Evolutionary conservation across 2,113 vertebrate genomes (phyloP).

Genomic region (Ciconia boyciana): DNA sequence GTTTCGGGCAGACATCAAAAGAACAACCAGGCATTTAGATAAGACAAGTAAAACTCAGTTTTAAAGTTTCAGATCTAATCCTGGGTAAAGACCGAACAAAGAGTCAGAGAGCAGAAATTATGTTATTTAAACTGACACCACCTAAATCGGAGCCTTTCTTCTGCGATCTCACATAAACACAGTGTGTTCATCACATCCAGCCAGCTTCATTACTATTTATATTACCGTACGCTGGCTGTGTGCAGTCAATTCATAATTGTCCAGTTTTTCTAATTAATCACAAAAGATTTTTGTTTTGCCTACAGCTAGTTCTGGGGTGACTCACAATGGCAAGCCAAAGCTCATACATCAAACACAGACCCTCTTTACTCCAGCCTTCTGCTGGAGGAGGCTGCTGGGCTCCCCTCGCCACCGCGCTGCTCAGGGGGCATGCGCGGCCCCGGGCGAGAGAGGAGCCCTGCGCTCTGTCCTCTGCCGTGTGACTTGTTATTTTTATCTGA

Average conservation of each 20-base stretch:
- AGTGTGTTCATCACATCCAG: constrained; percentile 64
- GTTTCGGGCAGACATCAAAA: constrained; percentile 54
- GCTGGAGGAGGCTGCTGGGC: constrained; percentile 67
- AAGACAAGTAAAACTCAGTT: constrained; percentile 49
- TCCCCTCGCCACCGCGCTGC: constrained; percentile 16
- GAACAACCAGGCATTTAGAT: constrained; percentile 62
- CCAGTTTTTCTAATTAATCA: constrained; percentile 94
- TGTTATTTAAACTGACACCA: constrained; percentile 70
- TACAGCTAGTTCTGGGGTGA: constrained; percentile 84
- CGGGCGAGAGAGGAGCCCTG: constrained; percentile 70
- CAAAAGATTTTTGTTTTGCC: constrained; percentile 92
- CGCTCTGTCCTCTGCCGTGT: constrained; percentile 79
- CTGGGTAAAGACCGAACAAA: constrained; percentile 59
- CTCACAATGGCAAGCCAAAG: constrained; percentile 84
- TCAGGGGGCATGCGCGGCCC: constrained; percentile 76
- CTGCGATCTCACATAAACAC: constrained; percentile 69
- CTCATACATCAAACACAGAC: constrained; percentile 86
- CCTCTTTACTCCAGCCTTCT: constrained; percentile 74
- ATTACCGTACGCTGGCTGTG: constrained; percentile 77
- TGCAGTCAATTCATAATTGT: constrained; percentile 88
- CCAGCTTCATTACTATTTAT: constrained; percentile 86
- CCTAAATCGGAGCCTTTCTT: constrained; percentile 66
- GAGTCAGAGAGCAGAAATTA: constrained; percentile 63
- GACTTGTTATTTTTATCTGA: constrained; percentile 90
- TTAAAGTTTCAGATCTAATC: constrained; percentile 53